Base-by-base conservation (phyloP, 1,140 invertebrate genomes). In the Drosophila mojavensis region DNA sequence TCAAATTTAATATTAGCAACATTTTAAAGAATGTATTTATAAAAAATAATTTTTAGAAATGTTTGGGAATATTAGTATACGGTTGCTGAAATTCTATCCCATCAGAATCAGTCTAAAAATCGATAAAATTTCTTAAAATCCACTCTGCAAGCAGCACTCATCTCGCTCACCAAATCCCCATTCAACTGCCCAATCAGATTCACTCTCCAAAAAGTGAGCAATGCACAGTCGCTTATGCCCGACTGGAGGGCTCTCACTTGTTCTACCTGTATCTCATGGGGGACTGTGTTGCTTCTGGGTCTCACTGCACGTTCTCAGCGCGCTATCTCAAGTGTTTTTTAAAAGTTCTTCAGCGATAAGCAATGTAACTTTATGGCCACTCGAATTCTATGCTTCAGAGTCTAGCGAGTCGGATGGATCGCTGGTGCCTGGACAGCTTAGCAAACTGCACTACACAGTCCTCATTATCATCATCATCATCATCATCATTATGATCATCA, bases 321-420 rank as follows among this genome's bases (percentile, higher is more conserved):
- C 61, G 60, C 80, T 78, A 88, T 88, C 84, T 88, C 77, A 89
- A 88, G 83, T 89, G 77, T 79, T 88, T 89, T 82, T 89, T 89
- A 75, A 81, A 89, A 89, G 84, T 89, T 84, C 89, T 80, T 80
- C 84, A 88, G 78, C 84, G 84, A 88, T 88, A 89, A 84, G 84
- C 80, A 79, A 78, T 89, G 84, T 78, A 66, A 88, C 74, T 88
- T 88, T 88, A 89, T 88, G 84, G 70, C 84, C 77, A 83, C 73
- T 79, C 77, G 80, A 72, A 80, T 70, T 74, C 75, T 51, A 69
- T 67, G 74, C 69, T 60, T 63, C 75, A 63, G 50, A 54, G 74
- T 65, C 53, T 61, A 36, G 70, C 47, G 47, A 30, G 39, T 50
- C 43, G 13, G n/a, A 41, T 26, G 41, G 26, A 53, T 45, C 20